These are phyloP conservation scores for Astropecten irregularis DNA, from an alignment of 53 echinoderm and acorn worm genomes.

Conservation along the genomic window DNA sequence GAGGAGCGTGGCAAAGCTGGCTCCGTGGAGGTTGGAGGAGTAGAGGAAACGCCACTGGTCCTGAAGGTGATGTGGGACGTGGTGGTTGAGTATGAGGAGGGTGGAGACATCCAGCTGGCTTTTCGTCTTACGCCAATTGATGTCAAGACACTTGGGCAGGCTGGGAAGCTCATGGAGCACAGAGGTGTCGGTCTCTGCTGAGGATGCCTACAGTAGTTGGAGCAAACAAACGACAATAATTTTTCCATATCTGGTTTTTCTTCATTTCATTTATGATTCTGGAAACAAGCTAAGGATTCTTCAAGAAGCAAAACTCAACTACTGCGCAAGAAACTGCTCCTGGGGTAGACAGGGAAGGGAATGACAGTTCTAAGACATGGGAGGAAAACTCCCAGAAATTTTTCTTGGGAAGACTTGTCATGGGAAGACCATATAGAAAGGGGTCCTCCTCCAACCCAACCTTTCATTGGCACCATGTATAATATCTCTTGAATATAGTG, in stretches of 20 bases:
- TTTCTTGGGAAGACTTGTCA: too few relatives aligned
- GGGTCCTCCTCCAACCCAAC: too few relatives aligned
- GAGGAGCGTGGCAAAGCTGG: constrained; percentile 90
- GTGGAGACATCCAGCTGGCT: constrained; percentile 80
- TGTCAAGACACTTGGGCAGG: constrained; percentile 75
- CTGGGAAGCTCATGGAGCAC: constrained; percentile 58
- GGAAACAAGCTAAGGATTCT: neutral
- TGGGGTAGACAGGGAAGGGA: too few relatives aligned
- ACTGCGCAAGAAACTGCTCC: too few relatives aligned
- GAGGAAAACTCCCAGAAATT: too few relatives aligned
- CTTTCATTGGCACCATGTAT: too few relatives aligned
- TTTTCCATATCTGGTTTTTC: neutral
- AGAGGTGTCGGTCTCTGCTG: constrained; percentile 46
- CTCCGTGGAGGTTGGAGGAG: constrained; percentile 77
- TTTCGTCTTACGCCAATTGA: constrained; percentile 66
- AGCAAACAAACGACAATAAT: neutral
- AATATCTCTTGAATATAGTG: too few relatives aligned
- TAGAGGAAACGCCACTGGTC: constrained; percentile 77
- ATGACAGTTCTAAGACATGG: too few relatives aligned
- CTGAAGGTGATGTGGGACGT: constrained; percentile 64
- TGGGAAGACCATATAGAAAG: too few relatives aligned
- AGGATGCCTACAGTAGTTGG: constrained; percentile 5
- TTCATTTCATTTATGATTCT: neutral
- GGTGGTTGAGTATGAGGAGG: constrained; percentile 82
- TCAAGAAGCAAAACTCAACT: neutral